Evolutionary conservation across 2,888 invertebrate genomes (phyloP), one percentile per base, ranked within the genome.

Genomic region (Lymantria dispar): DNA sequence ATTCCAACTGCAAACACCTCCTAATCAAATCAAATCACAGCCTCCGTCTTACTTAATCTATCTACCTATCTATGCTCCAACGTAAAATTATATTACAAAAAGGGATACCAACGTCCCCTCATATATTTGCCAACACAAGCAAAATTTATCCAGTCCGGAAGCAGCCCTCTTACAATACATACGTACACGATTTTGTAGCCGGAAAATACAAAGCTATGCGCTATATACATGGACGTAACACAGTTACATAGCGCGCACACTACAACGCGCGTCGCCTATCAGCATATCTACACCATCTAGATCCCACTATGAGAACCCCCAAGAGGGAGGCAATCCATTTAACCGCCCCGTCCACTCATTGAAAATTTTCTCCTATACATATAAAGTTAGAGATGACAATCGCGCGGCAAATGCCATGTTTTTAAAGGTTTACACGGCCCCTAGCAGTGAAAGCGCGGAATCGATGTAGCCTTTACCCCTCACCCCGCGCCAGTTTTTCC

Each of bases 341-440:
- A 89, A 87, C 78, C 74, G 74, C 69, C 76, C 74, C 73, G 71
- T 76, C 72, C 68, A 70, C 60, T 58, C 77, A 80, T 74, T 80
- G 80, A 78, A 89, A 85, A 83, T 81, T 80, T 80, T 72, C 80
- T 82, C 83, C 81, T 88, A 83, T 77, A 75, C 71, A 61, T 76
- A 80, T 82, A 78, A 77, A 76, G 70, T 78, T 87, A 90, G 80
- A 89, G 89, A 89, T 90, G 81, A 88, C 83, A 87, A 90, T 90
- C 88, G 90, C 76, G 74, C 77, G 80, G 87, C 88, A 80, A 79
- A 80, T 80, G 79, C 78, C 78, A 80, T 87, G 86, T 88, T 89
- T 89, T 91, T 88, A 90, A 88, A 91, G 90, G 90, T 90, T 91
- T 91, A 90, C 90, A 88, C 87, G 89, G 91, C 89, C 90, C 91